Evolutionary conservation across 2,888 invertebrate genomes (phyloP).

Genomic region (Dryomyza anilis): DNA sequence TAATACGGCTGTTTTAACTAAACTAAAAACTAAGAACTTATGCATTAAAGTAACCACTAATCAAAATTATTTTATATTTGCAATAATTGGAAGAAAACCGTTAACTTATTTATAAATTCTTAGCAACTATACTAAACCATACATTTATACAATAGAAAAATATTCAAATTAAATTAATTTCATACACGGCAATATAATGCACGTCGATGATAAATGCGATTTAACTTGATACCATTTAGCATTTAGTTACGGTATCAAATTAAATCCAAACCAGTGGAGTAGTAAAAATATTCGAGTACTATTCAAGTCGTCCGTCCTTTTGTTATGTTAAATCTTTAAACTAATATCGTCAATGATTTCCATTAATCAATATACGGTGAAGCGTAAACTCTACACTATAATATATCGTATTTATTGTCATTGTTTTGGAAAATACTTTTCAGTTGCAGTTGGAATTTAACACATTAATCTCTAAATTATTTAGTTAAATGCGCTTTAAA

Average conservation of each 20-base stretch:
- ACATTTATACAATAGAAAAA: background rate
- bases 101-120: conserved; percentile 2
- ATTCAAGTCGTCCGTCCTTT: background rate
- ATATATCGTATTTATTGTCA: conserved; percentile 22
- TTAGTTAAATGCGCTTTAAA: background rate
- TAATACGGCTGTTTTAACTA: conserved; percentile 11
- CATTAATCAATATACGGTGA: background rate
- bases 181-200: background rate
- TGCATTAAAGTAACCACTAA: background rate
- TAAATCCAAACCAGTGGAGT: background rate
- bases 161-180: background rate
- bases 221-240: too few relatives aligned
- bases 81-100: background rate
- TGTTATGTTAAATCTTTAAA: too few relatives aligned
- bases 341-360: background rate
- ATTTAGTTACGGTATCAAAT: too few relatives aligned
- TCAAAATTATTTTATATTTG: background rate
- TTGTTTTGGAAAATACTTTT: conserved; percentile 9
- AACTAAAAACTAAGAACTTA: background rate
- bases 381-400: background rate
- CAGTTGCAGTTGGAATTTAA: background rate
- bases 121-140: background rate
- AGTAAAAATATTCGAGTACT: background rate
- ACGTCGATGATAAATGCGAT: background rate
- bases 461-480: background rate